Evolutionary conservation across 2,113 vertebrate genomes (phyloP).

Genomic region (Isichthys henryi): DNA sequence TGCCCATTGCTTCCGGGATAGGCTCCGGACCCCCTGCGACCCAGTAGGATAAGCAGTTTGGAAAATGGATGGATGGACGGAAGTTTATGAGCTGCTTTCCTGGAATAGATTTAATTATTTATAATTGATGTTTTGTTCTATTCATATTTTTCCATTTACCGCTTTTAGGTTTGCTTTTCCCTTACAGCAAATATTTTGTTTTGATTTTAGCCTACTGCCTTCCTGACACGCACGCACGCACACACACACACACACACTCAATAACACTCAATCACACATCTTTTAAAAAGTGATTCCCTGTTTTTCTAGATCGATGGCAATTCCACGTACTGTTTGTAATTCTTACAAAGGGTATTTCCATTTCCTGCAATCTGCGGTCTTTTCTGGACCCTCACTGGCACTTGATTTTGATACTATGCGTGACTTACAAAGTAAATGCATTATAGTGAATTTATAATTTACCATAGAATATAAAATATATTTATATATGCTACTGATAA

Average conservation of each 20-base stretch:
- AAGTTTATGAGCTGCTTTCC: background rate
- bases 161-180: background rate
- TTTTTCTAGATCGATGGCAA: background rate
- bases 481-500: background rate
- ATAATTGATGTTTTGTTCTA: background rate
- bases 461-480: background rate
- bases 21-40: no score
- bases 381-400: background rate
- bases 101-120: background rate
- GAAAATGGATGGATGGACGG: no score
- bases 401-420: no score
- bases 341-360: background rate
- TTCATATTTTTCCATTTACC: background rate
- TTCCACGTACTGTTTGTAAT: background rate
- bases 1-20: no score
- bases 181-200: background rate
- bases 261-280: background rate
- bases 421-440: background rate
- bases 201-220: background rate
- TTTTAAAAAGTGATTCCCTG: background rate
- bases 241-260: background rate
- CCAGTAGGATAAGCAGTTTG: no score
- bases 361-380: background rate
- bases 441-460: background rate
- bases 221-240: background rate